Conservation (phyloP, 2,888 invertebrate species). For the Hirtodrosophila trivittata region DNA sequence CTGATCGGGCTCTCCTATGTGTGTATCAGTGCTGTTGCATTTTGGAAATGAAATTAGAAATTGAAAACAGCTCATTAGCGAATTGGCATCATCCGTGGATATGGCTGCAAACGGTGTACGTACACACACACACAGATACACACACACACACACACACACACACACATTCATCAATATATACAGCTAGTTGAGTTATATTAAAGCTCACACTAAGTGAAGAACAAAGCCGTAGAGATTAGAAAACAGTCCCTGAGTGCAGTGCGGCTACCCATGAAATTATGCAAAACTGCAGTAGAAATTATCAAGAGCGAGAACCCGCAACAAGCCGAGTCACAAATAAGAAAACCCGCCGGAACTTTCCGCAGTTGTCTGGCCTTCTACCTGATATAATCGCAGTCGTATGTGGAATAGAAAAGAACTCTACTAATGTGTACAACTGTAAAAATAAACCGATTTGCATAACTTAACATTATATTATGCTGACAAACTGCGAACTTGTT, state of each 20-base stretch:
- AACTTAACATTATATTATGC: slow-evolving; percentile 35
- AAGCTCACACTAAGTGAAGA: slow-evolving; percentile 33
- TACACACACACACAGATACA: slow-evolving; percentile 22
- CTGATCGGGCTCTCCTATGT: slow-evolving; percentile 47
- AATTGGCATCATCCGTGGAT: slow-evolving; percentile 81
- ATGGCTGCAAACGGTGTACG: slow-evolving; percentile 81
- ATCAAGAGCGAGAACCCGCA: slow-evolving; percentile 28
- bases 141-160: slow-evolving; percentile 1
- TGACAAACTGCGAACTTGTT: slow-evolving; percentile 20
- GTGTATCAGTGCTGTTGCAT: slow-evolving; percentile 35
- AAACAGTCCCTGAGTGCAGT: slow-evolving; percentile 27
- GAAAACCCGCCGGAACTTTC: slow-evolving; percentile 30
- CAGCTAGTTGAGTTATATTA: background rate
- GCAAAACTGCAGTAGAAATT: slow-evolving; percentile 32
- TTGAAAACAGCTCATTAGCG: slow-evolving; percentile 73
- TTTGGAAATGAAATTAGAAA: slow-evolving; percentile 81
- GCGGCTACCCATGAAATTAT: slow-evolving; percentile 27
- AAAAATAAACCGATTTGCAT: slow-evolving; percentile 18
- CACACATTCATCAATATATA: background rate
- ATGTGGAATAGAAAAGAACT: background rate
- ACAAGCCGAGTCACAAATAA: slow-evolving; percentile 3
- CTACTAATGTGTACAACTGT: background rate
- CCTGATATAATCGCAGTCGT: background rate
- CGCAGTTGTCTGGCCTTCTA: slow-evolving; percentile 15
- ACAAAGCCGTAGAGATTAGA: slow-evolving; percentile 31